These are phyloP conservation scores for Urocitellus parryii DNA, from an alignment of 2,113 vertebrate species.

Conservation along the genomic window DNA sequence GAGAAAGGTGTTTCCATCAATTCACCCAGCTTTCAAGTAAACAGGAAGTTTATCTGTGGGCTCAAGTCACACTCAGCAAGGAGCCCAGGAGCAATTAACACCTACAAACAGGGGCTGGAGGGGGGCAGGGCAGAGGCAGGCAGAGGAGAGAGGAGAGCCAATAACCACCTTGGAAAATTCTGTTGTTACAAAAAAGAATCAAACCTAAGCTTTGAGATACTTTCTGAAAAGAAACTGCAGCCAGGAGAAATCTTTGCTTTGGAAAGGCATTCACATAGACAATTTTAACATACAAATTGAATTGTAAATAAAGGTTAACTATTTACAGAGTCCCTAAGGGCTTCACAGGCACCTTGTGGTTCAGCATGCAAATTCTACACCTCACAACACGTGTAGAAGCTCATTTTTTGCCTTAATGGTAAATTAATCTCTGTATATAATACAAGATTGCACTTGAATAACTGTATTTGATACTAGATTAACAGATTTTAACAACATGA, in stretches of 20 bases:
- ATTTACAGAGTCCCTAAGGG: slow-evolving; percentile 28
- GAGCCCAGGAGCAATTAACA: slow-evolving; percentile 71
- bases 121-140: slow-evolving; percentile 43
- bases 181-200: slow-evolving; percentile 82
- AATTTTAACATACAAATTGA: slow-evolving; percentile 59
- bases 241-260: slow-evolving; percentile 63
- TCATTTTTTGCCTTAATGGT: slow-evolving; percentile 52
- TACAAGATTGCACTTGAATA: slow-evolving; percentile 55
- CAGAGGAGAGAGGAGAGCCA: slow-evolving; percentile 47
- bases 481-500: slow-evolving; percentile 47
- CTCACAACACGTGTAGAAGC: slow-evolving; percentile 40
- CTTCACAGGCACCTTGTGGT: slow-evolving; percentile 43
- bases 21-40: slow-evolving; percentile 60
- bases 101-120: not conserved
- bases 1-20: slow-evolving; percentile 69
- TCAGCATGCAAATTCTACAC: slow-evolving; percentile 69
- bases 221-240: slow-evolving; percentile 79
- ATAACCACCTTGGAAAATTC: slow-evolving; percentile 71
- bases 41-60: slow-evolving; percentile 35
- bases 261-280: slow-evolving; percentile 76
- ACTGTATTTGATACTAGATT: not conserved
- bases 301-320: slow-evolving; percentile 58
- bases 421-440: slow-evolving; percentile 73
- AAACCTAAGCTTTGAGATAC: slow-evolving; percentile 77
- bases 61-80: slow-evolving; percentile 70